Evolutionary conservation across 2,888 invertebrate genomes (phyloP).

Genomic region (Sussaba pulchella): DNA sequence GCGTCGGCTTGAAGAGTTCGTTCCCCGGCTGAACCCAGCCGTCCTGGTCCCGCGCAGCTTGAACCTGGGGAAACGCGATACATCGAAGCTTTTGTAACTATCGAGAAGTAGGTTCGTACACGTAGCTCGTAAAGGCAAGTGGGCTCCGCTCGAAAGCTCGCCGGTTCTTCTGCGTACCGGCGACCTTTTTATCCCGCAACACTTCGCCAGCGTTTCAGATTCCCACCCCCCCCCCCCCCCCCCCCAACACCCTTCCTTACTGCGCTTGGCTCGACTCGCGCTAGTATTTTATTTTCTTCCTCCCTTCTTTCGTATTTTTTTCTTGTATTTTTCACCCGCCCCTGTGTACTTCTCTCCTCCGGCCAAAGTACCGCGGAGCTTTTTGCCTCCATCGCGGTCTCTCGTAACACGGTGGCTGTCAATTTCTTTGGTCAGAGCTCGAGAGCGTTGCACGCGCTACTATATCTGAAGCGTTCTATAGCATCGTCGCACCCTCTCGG

Average conservation of each 20-base stretch:
- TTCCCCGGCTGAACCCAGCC: slow-evolving; percentile 26
- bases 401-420: slow-evolving; percentile 64
- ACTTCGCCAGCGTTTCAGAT: slow-evolving; percentile 41
- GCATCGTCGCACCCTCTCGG: slow-evolving; percentile 51
- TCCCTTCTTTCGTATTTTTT: slow-evolving; percentile 40
- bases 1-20: too few species aligned
- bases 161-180: slow-evolving; percentile 57
- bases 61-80: slow-evolving; percentile 67
- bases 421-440: slow-evolving; percentile 76
- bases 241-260: slow-evolving; percentile 38
- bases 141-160: slow-evolving; percentile 72
- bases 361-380: slow-evolving; percentile 46
- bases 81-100: slow-evolving; percentile 73
- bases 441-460: slow-evolving; percentile 57
- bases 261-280: slow-evolving; percentile 39
- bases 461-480: slow-evolving; percentile 75
- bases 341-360: slow-evolving; percentile 40
- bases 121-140: slow-evolving; percentile 77
- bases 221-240: too few species aligned
- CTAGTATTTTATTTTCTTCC: slow-evolving; percentile 51
- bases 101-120: slow-evolving; percentile 73
- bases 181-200: slow-evolving; percentile 59
- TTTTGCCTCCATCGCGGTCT: slow-evolving; percentile 35
- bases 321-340: too few species aligned
- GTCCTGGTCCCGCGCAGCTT: slow-evolving; percentile 10